phyloP scores from a whole-genome alignment of 2,888 invertebrate genomes.

The Epinotia brunnichana region DNA sequence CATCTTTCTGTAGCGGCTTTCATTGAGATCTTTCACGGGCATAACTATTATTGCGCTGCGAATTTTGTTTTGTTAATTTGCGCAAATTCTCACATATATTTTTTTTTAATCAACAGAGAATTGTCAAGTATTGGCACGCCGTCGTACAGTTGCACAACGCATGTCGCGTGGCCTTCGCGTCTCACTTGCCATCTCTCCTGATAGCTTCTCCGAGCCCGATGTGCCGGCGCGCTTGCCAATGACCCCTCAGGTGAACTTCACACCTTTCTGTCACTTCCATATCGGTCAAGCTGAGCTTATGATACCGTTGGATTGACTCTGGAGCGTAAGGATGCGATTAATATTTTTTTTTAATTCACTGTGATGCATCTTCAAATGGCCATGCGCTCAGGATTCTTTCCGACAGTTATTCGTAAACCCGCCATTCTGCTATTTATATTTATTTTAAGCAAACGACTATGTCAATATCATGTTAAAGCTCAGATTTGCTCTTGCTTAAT shows the following conservation, averaged over 20 bases:
- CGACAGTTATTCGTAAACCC: slow-evolving; percentile 1
- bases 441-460: slow-evolving; percentile 3
- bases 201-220: slow-evolving; percentile 43
- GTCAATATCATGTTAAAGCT: not conserved
- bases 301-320: slow-evolving; percentile 12
- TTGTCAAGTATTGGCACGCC: slow-evolving; percentile 43
- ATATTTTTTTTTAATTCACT: not conserved
- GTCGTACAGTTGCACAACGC: slow-evolving; percentile 44
- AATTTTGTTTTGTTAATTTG: slow-evolving; percentile 34
- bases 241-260: slow-evolving; percentile 43
- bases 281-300: slow-evolving; percentile 17
- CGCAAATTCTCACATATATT: slow-evolving; percentile 30
- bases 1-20: not conserved
- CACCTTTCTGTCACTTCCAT: slow-evolving; percentile 39
- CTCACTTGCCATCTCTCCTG: slow-evolving; percentile 44
- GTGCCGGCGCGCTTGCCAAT: slow-evolving; percentile 44
- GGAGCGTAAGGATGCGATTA: not conserved
- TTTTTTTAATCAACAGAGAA: slow-evolving; percentile 43
- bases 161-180: slow-evolving; percentile 42
- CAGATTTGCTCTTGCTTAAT: slow-evolving; percentile 3
- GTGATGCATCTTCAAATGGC: not conserved
- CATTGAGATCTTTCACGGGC: not conserved
- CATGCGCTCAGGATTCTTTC: slow-evolving; percentile 11
- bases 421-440: slow-evolving; percentile 3
- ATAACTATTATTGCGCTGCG: slow-evolving; percentile 20